These are phyloP conservation scores for Arrhopalites spinosus DNA, from an alignment of 2,888 invertebrate species.

Conservation along the genomic window DNA sequence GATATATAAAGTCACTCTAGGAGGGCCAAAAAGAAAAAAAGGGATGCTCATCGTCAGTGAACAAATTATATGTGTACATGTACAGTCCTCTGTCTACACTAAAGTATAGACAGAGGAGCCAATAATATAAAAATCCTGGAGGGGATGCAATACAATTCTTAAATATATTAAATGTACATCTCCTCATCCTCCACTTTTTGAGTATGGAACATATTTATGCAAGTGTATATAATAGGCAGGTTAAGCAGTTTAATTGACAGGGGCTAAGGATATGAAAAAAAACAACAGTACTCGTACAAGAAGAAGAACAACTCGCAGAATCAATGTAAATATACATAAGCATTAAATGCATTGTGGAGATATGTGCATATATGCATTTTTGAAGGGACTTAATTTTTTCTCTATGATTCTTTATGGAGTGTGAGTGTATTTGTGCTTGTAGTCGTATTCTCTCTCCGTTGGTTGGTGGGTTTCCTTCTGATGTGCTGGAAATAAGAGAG, in stretches of 20 bases:
- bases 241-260: constrained; percentile 16
- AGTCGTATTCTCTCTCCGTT: too few species aligned
- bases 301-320: constrained; percentile 8
- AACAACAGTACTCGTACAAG: too few species aligned
- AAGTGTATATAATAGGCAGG: background rate
- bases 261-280: constrained; percentile 1
- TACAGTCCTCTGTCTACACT: too few species aligned
- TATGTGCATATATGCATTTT: background rate
- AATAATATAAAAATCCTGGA: too few species aligned
- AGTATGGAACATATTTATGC: too few species aligned
- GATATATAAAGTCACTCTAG: background rate
- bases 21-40: background rate
- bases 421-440: background rate
- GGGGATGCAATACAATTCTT: too few species aligned
- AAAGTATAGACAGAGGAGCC: too few species aligned
- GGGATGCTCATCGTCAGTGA: too few species aligned
- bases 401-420: background rate
- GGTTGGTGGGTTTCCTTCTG: too few species aligned
- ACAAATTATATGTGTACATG: too few species aligned
- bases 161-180: too few species aligned
- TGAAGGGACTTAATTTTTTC: background rate
- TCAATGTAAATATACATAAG: constrained; percentile 1
- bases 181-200: too few species aligned
- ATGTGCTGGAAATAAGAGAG: constrained; percentile 25
- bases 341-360: background rate